Base-by-base conservation (phyloP, 2,797 vertebrate genomes). In the Dipus sagitta region DNA sequence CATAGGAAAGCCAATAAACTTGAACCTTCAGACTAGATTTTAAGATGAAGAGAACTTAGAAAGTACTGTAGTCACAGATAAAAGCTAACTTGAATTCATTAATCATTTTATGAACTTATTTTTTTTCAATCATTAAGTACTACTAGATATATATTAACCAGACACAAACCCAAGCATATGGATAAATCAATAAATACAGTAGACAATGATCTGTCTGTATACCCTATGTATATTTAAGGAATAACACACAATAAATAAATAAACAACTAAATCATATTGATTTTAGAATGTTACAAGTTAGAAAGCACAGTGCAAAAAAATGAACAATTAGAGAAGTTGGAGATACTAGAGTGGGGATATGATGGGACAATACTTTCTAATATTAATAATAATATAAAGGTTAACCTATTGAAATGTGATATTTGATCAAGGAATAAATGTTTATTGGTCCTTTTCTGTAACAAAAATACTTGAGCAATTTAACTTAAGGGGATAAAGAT, bases 1-100 rank as follows among this genome's bases (percentile, higher is more conserved):
- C 54, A 58, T 62, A 86, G 18, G 30, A 91, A 87, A 78, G 14
- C 6, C 67, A 95, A 87, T 60, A 87, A 74, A 74, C 30, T 65
- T 5, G 11, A 65, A 30, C 30, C 65, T 86, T 58, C 65, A 84
- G 11, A 54, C 81, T n/a, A 87, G n/a, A 90, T 72, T 38, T 81
- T 60, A 30, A 15, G 32, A 82, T 70, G 18, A 85, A 11, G 32
- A 71, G 34, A 90, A 17, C n/a, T 62, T 20, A 12, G 68, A 79
- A 72, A 64, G 13, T 7, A 71, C 38, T 77, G 20, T 4, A 54
- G 42, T 71, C 34, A 81, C 18, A 42, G 12, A 91, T 72, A 83
- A 76, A 32, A 79, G n/a, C 21, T 32, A 68, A 38, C 42, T 21
- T 78, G 9, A 42, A 60, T 91, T 75, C 86, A 30, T 32, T 85